phyloP scores from a whole-genome alignment of 2,797 vertebrate genomes.

The Tiaroga cobitis region DNA sequence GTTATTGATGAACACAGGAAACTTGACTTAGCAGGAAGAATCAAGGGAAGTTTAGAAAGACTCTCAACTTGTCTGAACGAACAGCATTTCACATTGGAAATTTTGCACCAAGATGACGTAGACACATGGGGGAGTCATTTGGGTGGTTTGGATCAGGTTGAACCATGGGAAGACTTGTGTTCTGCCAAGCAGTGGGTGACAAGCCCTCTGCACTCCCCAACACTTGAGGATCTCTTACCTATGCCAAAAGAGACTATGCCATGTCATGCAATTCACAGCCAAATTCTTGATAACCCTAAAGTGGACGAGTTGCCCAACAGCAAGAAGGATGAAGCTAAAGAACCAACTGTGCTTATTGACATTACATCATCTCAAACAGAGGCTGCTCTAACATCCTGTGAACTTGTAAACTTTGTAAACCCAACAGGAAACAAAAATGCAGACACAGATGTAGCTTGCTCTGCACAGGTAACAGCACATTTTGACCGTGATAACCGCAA shows the following conservation, averaged over 20 bases:
- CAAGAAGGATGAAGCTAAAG: constrained; percentile 18
- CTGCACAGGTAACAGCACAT: constrained; percentile 51
- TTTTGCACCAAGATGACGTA: constrained; percentile 74
- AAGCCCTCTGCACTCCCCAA: constrained; percentile 95
- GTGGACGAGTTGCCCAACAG: background rate
- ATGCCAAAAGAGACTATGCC: constrained; percentile 63
- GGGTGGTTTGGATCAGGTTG: constrained; percentile 89
- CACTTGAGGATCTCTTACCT: constrained; percentile 82
- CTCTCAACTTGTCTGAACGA: constrained; percentile 72
- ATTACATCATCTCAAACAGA: constrained; percentile 27
- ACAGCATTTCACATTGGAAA: constrained; percentile 63
- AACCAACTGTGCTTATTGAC: background rate
- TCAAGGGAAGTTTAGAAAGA: constrained; percentile 61
- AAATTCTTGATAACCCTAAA: constrained; percentile 25
- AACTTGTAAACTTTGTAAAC: constrained; percentile 1
- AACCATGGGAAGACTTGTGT: constrained; percentile 90
- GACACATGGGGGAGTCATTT: constrained; percentile 78
- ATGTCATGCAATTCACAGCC: constrained; percentile 51
- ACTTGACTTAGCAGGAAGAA: constrained; percentile 56
- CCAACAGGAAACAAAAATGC: constrained; percentile 27
- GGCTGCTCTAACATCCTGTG: background rate
- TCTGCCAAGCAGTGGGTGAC: constrained; percentile 91
- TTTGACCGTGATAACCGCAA: constrained; percentile 61
- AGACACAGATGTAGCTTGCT: constrained; percentile 47
- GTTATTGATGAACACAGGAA: constrained; percentile 47